These are phyloP conservation scores for Tetrao urogallus DNA, from an alignment of 2,113 vertebrate genomes.

Conservation along the genomic window DNA sequence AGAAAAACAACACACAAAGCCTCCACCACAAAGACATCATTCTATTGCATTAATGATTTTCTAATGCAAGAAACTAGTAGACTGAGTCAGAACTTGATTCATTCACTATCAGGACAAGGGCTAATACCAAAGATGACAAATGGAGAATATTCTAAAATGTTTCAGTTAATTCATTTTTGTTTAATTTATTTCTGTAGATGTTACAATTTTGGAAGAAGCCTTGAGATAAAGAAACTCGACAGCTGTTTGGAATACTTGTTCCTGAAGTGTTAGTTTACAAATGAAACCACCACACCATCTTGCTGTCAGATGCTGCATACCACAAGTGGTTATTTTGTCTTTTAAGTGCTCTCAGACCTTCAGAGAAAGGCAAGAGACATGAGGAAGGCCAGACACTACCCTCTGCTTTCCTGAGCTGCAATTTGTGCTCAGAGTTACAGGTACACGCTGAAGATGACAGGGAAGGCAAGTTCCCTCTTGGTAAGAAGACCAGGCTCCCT, in stretches of 20 bases:
- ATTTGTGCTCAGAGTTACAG: neutral
- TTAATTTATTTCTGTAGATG: neutral
- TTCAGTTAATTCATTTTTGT: neutral
- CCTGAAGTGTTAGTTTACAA: neutral
- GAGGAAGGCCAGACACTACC: rapidly evolving
- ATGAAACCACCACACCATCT: neutral
- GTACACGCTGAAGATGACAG: neutral
- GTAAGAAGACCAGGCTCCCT: neutral
- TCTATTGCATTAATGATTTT: neutral
- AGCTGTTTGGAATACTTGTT: neutral
- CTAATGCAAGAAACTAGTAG: neutral
- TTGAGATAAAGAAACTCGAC: neutral
- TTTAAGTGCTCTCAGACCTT: neutral
- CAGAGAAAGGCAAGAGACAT: neutral
- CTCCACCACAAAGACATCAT: neutral
- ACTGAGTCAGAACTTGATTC: neutral
- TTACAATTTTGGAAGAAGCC: neutral
- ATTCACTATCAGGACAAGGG: neutral
- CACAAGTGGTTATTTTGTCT: neutral
- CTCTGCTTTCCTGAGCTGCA: neutral
- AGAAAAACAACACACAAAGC: neutral
- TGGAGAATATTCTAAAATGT: neutral
- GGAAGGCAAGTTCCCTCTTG: neutral
- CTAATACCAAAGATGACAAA: neutral
- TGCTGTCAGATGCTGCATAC: neutral